phyloP scores from a whole-genome alignment of 2,113 vertebrate species.

The Origma solitaria region DNA sequence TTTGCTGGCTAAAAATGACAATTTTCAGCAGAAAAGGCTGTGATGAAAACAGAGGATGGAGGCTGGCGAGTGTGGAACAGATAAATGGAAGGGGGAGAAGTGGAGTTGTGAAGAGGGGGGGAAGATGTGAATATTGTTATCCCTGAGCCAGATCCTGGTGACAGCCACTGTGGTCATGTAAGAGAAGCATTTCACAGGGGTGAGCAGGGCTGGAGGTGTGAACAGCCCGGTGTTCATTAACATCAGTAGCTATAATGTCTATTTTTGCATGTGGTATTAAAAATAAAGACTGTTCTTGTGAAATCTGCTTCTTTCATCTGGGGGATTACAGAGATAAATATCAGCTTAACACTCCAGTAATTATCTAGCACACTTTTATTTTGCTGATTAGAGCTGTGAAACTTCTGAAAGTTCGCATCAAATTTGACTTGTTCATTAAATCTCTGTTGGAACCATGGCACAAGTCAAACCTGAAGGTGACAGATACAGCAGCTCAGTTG shows the following conservation, averaged over 20 bases:
- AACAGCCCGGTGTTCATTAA: not conserved
- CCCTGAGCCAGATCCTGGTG: not conserved
- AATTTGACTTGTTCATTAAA: slow-evolving; percentile 47
- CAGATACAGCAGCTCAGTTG: not conserved
- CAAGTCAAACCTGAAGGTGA: slow-evolving; percentile 3
- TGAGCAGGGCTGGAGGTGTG: not conserved
- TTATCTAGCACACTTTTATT: slow-evolving; percentile 32
- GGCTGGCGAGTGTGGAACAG: not conserved
- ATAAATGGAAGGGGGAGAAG: not conserved
- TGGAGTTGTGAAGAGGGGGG: not conserved
- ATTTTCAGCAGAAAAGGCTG: not conserved
- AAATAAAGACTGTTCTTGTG: slow-evolving; percentile 23
- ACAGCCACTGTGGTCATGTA: not conserved
- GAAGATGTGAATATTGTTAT: not conserved
- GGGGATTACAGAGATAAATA: slow-evolving; percentile 23
- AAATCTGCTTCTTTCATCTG: slow-evolving; percentile 40
- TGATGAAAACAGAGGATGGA: not conserved
- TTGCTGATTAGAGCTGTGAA: slow-evolving; percentile 30
- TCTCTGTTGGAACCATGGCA: not conserved
- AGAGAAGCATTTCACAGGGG: not conserved
- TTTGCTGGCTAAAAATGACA: not conserved
- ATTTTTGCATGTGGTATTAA: not conserved
- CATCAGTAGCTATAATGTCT: not conserved
- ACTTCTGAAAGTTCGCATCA: slow-evolving; percentile 10
- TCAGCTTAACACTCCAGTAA: slow-evolving; percentile 24